These are phyloP conservation scores for Haliclystus octoradiatus DNA, from an alignment of 30 jellyfish, hydroid and myxozoan species.

Conservation along the genomic window DNA sequence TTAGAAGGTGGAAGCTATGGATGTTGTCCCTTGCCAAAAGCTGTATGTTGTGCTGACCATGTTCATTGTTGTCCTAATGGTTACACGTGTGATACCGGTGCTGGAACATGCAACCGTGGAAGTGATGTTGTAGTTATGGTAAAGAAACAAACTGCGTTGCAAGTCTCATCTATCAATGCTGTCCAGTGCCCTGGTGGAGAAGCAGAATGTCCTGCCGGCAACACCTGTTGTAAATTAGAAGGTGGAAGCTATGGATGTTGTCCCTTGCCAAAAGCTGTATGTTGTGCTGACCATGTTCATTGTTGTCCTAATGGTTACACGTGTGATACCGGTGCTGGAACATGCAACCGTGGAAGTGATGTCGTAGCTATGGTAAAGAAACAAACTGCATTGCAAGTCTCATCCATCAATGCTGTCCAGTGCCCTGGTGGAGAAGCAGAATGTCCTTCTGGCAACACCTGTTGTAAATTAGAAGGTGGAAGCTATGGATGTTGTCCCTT, in stretches of 20 bases:
- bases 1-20: conserved; percentile 27
- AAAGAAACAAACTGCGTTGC: no score
- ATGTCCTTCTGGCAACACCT: conserved; percentile 46
- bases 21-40: conserved; percentile 46
- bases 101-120: conserved; percentile 6
- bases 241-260: conserved; percentile 42
- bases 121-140: background rate
- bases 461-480: conserved; percentile 42
- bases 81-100: conserved; percentile 12
- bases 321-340: conserved; percentile 14
- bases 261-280: conserved; percentile 31
- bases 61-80: conserved; percentile 38
- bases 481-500: conserved; percentile 71
- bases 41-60: conserved; percentile 36
- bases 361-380: background rate
- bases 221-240: conserved; percentile 31
- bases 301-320: conserved; percentile 48
- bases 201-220: conserved; percentile 27
- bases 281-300: conserved; percentile 41
- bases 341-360: conserved; percentile 10
- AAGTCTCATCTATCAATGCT: no score
- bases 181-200: conserved; percentile 26
- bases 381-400: background rate
- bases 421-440: conserved; percentile 27
- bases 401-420: background rate